Conservation (phyloP, 2,797 vertebrate species). For the Sternarchorhynchus goeldii region DNA sequence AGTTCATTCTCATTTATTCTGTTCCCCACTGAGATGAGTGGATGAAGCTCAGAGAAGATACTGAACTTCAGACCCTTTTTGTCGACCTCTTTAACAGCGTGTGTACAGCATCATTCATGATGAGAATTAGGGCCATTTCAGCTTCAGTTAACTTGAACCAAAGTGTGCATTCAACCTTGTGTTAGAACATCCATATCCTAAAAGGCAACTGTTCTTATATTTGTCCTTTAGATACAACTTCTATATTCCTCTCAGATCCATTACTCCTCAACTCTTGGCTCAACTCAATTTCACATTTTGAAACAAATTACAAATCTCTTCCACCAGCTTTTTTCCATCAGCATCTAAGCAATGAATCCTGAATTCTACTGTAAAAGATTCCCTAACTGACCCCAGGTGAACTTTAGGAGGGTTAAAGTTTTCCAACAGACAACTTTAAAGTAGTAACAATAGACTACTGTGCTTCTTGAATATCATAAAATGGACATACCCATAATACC, state of each 20-base stretch:
- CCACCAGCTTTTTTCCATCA: neutral
- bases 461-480: no score
- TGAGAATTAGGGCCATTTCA: no score
- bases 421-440: neutral
- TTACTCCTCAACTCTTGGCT: neutral
- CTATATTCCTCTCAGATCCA: neutral
- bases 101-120: no score
- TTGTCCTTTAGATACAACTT: neutral
- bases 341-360: neutral
- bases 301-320: neutral
- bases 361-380: neutral
- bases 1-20: constrained; percentile 27
- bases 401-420: neutral
- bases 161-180: neutral
- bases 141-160: neutral
- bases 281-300: neutral
- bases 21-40: neutral
- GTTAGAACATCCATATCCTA: no score
- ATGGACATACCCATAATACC: no score
- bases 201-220: neutral
- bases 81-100: no score
- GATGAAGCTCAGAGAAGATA: constrained; percentile 1
- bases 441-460: neutral
- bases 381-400: neutral
- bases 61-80: constrained; percentile 17